Percentiles rank a stretch among this genome's conserved stretches.
These are phyloP conservation scores for Schizaphis graminum DNA, from an alignment of 2,888 invertebrate species.

Conservation along the genomic window DNA sequence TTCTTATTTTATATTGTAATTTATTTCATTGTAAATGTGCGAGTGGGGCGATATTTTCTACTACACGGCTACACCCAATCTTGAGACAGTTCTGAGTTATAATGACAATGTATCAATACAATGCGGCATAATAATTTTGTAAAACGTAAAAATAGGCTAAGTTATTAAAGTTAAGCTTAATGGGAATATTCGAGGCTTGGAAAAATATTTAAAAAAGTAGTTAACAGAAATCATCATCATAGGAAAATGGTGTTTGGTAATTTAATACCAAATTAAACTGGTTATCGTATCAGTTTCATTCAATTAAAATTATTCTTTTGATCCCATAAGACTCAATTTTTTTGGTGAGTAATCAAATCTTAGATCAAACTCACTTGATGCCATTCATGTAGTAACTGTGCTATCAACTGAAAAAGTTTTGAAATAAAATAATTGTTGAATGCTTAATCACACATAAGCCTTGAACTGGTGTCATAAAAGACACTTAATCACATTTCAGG, in stretches of 20 bases:
- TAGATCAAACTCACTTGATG: neutral
- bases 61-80: no score
- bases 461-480: neutral
- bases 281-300: neutral
- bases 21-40: no score
- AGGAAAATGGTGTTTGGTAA: neutral
- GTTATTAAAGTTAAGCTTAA: no score
- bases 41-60: no score
- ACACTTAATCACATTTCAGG: neutral
- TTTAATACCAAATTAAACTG: neutral
- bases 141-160: no score
- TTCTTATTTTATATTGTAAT: no score
- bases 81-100: no score
- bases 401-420: neutral
- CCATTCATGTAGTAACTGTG: neutral
- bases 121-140: no score
- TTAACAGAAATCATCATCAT: neutral
- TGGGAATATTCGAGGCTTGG: no score
- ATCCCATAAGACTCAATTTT: neutral
- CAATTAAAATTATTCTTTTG: neutral
- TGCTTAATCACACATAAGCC: neutral
- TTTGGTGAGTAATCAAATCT: neutral
- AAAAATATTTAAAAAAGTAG: no score
- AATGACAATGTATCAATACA: no score
- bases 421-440: neutral